Evolutionary conservation across 1,140 invertebrate species (phyloP).

Genomic region (Pseudoatta argentina): DNA sequence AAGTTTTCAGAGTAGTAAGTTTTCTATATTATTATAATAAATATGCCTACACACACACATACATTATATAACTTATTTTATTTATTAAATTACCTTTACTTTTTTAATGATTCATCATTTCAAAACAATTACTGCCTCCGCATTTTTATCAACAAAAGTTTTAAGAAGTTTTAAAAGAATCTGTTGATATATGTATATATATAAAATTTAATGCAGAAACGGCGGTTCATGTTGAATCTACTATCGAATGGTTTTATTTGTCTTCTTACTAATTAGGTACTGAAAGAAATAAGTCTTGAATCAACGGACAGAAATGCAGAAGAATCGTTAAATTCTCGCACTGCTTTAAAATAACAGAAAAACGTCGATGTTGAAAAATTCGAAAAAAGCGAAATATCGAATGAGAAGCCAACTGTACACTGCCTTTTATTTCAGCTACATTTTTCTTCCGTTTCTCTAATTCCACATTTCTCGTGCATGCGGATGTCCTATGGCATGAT

Average conservation of each 20-base stretch:
- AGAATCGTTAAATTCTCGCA: neutral
- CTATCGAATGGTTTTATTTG: neutral
- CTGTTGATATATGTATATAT: too few species aligned
- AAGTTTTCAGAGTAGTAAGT: neutral
- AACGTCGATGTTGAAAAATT: neutral
- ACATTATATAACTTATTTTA: neutral
- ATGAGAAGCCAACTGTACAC: neutral
- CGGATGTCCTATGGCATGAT: neutral
- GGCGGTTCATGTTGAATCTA: neutral
- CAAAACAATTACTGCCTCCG: neutral
- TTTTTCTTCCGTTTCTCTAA: neutral
- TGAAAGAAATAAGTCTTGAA: neutral
- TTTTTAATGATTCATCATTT: neutral
- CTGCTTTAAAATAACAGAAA: neutral
- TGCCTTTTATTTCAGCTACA: neutral
- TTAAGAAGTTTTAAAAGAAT: neutral
- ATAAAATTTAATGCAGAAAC: neutral
- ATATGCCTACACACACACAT: neutral
- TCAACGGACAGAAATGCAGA: neutral
- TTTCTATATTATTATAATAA: neutral
- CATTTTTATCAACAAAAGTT: neutral
- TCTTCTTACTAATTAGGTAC: neutral
- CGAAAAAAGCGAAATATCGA: neutral
- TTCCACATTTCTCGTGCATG: neutral
- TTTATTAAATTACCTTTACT: neutral